These are phyloP conservation scores for Channa maculata DNA, from an alignment of 2,113 vertebrate species.

Conservation along the genomic window DNA sequence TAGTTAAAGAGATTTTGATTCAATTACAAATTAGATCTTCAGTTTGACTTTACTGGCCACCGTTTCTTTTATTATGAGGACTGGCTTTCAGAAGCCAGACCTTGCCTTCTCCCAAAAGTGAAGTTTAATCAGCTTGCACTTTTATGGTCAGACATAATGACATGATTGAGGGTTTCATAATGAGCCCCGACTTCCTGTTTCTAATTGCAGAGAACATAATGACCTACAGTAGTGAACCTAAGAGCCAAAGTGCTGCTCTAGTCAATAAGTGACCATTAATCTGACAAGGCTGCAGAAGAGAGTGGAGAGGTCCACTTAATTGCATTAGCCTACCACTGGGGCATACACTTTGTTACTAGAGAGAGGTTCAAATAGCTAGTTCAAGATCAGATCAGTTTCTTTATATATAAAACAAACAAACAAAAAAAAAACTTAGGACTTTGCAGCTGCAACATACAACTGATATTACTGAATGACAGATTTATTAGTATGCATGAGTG, in stretches of 20 bases:
- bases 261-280: slow-evolving; percentile 75
- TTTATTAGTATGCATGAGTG: too few species aligned
- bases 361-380: too few species aligned
- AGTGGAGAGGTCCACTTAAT: slow-evolving; percentile 55
- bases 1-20: slow-evolving; percentile 45
- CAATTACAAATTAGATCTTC: slow-evolving; percentile 34
- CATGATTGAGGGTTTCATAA: slow-evolving; percentile 67
- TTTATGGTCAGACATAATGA: slow-evolving; percentile 52
- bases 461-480: too few species aligned
- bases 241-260: slow-evolving; percentile 64
- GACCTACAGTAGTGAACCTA: slow-evolving; percentile 53
- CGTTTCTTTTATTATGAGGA: slow-evolving; percentile 24
- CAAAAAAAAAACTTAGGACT: too few species aligned
- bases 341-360: slow-evolving; percentile 20
- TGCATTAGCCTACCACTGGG: slow-evolving; percentile 40
- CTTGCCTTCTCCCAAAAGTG: background rate
- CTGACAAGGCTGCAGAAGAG: slow-evolving; percentile 32
- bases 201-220: slow-evolving; percentile 72
- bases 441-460: too few species aligned
- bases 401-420: too few species aligned
- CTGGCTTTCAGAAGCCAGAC: slow-evolving; percentile 10
- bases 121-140: slow-evolving; percentile 45
- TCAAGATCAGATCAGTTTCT: too few species aligned
- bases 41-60: slow-evolving; percentile 22
- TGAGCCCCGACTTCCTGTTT: slow-evolving; percentile 58